Conservation (phyloP, 1,140 invertebrate genomes). For the Hesperophylax magnus region DNA sequence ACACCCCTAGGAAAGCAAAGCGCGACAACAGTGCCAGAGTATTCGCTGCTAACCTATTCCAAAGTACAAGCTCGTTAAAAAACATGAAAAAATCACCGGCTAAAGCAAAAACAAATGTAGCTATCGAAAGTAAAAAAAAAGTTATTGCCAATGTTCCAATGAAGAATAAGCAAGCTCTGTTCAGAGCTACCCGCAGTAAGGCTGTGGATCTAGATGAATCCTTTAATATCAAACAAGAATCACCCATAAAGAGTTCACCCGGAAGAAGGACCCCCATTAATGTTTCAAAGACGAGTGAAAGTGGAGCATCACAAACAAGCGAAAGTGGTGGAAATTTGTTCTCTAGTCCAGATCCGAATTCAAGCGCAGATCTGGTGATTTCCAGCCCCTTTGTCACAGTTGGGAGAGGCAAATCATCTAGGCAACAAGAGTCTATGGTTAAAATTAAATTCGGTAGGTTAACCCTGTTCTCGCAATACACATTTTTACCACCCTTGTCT, state of each 20-base stretch:
- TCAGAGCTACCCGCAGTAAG: not conserved
- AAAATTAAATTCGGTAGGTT: slow-evolving; percentile 31
- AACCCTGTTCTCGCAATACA: no score
- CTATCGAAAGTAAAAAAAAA: slow-evolving; percentile 4
- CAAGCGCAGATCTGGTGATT: not conserved
- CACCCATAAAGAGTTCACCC: not conserved
- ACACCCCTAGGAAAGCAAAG: slow-evolving; percentile 25
- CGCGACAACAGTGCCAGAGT: not conserved
- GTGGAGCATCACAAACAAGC: not conserved
- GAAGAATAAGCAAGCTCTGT: not conserved
- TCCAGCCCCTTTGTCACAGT: slow-evolving; percentile 63
- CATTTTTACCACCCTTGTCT: no score
- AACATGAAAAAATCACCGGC: not conserved
- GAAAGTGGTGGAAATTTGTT: not conserved
- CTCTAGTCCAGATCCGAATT: slow-evolving; percentile 2
- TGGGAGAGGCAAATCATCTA: slow-evolving; percentile 67
- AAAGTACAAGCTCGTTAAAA: not conserved
- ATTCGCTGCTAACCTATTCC: slow-evolving; percentile 20
- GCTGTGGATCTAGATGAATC: not conserved
- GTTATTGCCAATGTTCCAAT: not conserved
- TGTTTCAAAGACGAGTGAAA: no score
- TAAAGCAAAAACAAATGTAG: not conserved
- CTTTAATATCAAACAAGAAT: not conserved
- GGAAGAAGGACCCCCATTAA: not conserved
- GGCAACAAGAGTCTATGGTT: slow-evolving; percentile 61